Evolutionary conservation across 2,888 invertebrate species (phyloP).

Genomic region (Amiota mariae): DNA sequence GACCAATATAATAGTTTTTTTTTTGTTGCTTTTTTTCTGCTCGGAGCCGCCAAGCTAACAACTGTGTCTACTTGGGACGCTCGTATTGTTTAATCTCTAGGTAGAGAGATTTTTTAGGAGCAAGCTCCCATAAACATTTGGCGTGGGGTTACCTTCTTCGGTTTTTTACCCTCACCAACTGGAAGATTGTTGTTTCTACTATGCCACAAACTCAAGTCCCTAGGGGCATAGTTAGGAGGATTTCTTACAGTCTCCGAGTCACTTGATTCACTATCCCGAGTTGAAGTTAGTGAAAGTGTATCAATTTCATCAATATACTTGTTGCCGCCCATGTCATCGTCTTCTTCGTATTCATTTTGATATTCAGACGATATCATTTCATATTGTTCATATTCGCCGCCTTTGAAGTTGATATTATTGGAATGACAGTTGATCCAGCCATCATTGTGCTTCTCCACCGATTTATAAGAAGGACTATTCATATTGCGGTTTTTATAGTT

Average conservation of each 20-base stretch:
- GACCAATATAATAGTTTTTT: not conserved
- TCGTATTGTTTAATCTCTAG: not conserved
- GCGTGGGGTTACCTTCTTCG: conserved; percentile 42
- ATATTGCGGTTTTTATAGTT: not conserved
- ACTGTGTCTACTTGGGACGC: too few relatives aligned
- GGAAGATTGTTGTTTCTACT: conserved; percentile 25
- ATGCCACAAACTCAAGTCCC: conserved; percentile 35
- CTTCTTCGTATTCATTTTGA: conserved; percentile 1
- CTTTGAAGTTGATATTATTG: not conserved
- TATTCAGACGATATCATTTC: conserved; percentile 16
- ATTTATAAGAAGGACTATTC: conserved; percentile 21
- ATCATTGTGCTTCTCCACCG: conserved; percentile 24
- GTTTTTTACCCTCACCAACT: conserved; percentile 29
- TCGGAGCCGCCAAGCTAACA: too few relatives aligned
- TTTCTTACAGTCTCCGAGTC: conserved; percentile 55
- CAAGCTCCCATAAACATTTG: conserved; percentile 48
- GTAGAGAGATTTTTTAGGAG: not conserved
- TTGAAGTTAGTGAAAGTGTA: conserved; percentile 48
- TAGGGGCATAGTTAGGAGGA: conserved; percentile 32
- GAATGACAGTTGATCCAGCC: conserved; percentile 26
- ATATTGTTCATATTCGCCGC: not conserved
- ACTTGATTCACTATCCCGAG: conserved; percentile 47
- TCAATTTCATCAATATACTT: conserved; percentile 45
- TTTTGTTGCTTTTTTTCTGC: not conserved
- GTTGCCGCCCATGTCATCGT: conserved; percentile 28